Evolutionary conservation across 92 coral and sea anemone species (phyloP).

Genomic region (Palythoa grandis): DNA sequence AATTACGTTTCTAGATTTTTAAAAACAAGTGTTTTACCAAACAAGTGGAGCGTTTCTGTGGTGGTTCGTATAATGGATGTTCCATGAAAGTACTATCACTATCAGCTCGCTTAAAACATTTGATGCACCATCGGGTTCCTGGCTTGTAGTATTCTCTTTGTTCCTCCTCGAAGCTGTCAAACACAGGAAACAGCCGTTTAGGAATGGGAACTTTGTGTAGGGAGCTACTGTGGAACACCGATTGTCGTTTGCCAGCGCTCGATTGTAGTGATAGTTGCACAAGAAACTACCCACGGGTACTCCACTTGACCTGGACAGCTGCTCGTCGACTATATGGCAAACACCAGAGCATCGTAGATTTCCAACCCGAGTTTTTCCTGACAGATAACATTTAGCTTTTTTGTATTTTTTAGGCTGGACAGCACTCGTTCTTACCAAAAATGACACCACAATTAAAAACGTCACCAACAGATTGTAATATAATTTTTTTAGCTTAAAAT

Average conservation of each 20-base stretch:
- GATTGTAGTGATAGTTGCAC: background rate
- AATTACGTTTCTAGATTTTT: slow-evolving; percentile 4
- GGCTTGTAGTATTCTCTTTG: background rate
- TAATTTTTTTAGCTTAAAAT: background rate
- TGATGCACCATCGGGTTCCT: background rate
- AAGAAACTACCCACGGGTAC: slow-evolving; percentile 11
- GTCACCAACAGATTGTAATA: no score
- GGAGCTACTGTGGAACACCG: background rate
- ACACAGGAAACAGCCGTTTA: slow-evolving; percentile 5
- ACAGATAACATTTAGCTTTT: background rate
- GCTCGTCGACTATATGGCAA: background rate
- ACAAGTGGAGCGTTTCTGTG: background rate
- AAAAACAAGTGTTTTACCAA: background rate
- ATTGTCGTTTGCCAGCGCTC: background rate
- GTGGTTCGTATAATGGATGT: slow-evolving; percentile 14
- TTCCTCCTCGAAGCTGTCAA: background rate
- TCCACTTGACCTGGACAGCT: background rate
- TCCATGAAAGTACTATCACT: slow-evolving; percentile 1
- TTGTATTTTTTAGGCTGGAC: background rate
- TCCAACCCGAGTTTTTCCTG: background rate
- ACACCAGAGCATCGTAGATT: background rate
- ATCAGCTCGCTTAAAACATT: slow-evolving; percentile 4
- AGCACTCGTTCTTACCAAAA: background rate
- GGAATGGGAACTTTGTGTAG: background rate
- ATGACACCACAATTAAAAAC: background rate